Conservation (phyloP, 2,797 vertebrate species). For the Synaphobranchus kaupii region DNA sequence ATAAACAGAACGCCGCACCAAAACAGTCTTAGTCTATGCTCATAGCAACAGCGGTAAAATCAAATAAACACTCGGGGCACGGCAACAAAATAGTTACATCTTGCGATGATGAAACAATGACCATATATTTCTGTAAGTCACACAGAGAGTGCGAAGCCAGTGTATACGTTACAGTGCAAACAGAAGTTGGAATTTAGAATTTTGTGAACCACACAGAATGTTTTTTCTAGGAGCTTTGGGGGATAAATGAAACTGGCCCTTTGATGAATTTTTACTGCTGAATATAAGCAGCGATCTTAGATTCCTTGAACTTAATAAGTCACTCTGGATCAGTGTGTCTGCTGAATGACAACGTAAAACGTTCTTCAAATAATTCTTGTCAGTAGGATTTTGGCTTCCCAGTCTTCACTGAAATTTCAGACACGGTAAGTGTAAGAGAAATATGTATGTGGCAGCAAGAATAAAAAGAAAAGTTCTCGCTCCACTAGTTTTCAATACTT, state of each 20-base stretch:
- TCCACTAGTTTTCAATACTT: neutral
- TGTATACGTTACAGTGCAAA: neutral
- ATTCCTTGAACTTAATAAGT: neutral
- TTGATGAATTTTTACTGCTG: neutral
- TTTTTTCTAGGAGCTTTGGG: neutral
- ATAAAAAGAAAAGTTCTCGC: neutral
- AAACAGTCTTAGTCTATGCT: neutral
- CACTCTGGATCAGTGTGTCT: neutral
- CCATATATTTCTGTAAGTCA: neutral
- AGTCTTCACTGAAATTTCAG: neutral
- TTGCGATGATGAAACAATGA: neutral
- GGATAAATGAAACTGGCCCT: neutral
- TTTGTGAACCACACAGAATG: neutral
- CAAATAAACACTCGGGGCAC: neutral
- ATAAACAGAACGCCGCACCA: neutral
- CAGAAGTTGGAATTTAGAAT: neutral
- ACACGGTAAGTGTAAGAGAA: neutral
- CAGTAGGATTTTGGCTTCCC: neutral
- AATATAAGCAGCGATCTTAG: neutral
- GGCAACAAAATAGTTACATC: neutral
- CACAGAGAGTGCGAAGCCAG: neutral
- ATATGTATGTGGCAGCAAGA: neutral
- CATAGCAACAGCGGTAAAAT: neutral
- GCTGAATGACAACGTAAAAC: neutral
- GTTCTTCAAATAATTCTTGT: neutral